Conservation (phyloP, 2,113 vertebrate genomes). For the Okapia johnstoni region DNA sequence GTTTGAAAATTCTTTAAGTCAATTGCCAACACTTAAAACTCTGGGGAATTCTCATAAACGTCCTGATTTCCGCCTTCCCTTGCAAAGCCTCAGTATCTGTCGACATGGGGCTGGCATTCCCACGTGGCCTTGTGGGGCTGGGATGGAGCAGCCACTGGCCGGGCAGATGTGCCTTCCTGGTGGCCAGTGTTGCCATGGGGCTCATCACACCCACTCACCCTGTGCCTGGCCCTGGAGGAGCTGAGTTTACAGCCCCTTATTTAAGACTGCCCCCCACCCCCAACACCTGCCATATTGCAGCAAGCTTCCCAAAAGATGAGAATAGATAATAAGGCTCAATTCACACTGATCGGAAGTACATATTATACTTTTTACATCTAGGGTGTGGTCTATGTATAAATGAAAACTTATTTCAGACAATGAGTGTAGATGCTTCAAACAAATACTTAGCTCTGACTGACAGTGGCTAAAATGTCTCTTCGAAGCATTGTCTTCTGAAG, state of each 20-base stretch:
- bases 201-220: neutral
- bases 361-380: neutral
- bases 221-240: neutral
- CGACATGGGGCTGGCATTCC: neutral
- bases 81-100: neutral
- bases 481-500: neutral
- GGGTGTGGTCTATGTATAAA: neutral
- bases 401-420: neutral
- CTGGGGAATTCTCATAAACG: slow-evolving; percentile 51
- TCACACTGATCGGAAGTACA: neutral
- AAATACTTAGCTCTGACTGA: neutral
- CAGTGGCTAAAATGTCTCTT: neutral
- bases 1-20: slow-evolving; percentile 45
- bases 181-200: no score
- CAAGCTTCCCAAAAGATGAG: neutral
- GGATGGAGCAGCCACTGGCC: neutral
- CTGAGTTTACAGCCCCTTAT: neutral
- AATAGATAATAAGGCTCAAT: neutral
- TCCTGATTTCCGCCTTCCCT: slow-evolving; percentile 10
- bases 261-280: neutral
- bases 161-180: neutral
- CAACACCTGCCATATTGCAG: neutral
- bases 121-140: neutral
- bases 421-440: neutral
- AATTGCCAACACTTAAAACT: slow-evolving; percentile 46